phyloP scores from a whole-genome alignment of 2,888 invertebrate species.

The Hofmannophila pseudospretella region DNA sequence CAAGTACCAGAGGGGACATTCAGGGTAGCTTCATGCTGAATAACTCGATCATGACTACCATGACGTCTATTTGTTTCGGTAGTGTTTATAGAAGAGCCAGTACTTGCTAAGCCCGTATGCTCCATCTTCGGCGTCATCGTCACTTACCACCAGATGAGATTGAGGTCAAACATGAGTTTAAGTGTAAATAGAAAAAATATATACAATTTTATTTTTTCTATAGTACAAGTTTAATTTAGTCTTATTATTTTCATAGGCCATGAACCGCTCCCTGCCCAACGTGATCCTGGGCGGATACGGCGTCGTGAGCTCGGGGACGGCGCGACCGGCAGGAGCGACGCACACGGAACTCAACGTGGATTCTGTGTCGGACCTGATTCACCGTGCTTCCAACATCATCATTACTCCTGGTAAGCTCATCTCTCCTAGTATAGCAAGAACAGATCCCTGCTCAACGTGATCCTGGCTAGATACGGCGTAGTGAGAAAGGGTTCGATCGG shows the following conservation, averaged over 20 bases:
- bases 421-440: too few relatives aligned
- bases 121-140: too few relatives aligned
- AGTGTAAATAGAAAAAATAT: too few relatives aligned
- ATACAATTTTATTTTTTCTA: too few relatives aligned
- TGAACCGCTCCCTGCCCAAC: constrained; percentile 90
- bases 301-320: constrained; percentile 85
- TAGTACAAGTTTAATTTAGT: too few relatives aligned
- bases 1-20: not conserved
- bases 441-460: constrained; percentile 91
- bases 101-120: too few relatives aligned
- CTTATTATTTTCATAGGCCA: constrained; percentile 69
- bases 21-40: too few relatives aligned
- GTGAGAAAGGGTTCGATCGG: constrained; percentile 86
- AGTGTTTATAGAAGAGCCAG: too few relatives aligned
- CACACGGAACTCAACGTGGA: constrained; percentile 89
- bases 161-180: too few relatives aligned
- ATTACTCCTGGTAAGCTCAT: constrained; percentile 87
- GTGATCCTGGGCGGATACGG: constrained; percentile 94
- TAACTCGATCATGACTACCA: not conserved
- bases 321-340: constrained; percentile 87
- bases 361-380: constrained; percentile 85
- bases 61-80: too few relatives aligned
- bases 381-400: constrained; percentile 88
- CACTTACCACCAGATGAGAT: too few relatives aligned
- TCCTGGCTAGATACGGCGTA: constrained; percentile 92